Evolutionary conservation across 1,140 invertebrate genomes (phyloP), one percentile per base, ranked within the genome.

Genomic region (Cyrtorhinus lividipennis): DNA sequence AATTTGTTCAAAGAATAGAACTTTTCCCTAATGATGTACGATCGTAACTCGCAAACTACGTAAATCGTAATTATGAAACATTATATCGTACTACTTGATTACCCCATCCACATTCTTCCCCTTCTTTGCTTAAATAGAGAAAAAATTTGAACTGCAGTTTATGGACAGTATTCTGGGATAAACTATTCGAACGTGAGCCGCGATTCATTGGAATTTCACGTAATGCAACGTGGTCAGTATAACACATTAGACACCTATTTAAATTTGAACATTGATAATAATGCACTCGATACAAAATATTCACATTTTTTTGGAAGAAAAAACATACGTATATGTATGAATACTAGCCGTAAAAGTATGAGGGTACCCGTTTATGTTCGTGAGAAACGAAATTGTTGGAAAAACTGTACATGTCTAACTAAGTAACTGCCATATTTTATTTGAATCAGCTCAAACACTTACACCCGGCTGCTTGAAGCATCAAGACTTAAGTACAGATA

Each of bases 401-500:
- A 53, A 53, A 53, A 53, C 48, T 53, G 48, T 53, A 53, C 48
- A 53, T 53, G 20, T 15, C 48, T 53, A 44, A n/a, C 38, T 44
- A 53, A 53, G 48, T 53, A 53, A 53, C 48, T 53, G 48, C 48
- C 48, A 53, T 53, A 53, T 15, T 15, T 53, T 53, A 12, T 15
- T 15, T 53, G 10, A 13, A 38, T 22, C 48, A 53, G 48, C 48
- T 53, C 48, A 53, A 53, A 53, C 48, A 53, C 48, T 53, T 53
- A 53, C 48, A 59, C 58, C 58, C 23, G 58, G 24, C 27, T 59
- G 58, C 58, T 59, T 59, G 24, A 62, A 63, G 56, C 61, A 68
- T 68, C 67, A 68, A 53, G 67, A 66, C 25, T 68, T 68, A 66
- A 68, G 67, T 66, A 68, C 63, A 23, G 67, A 66, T 62, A 68